Percentiles rank a stretch among this genome's conserved stretches.
phyloP scores from a whole-genome alignment of 2,888 invertebrate genomes.

The Drosophila lacicola region DNA sequence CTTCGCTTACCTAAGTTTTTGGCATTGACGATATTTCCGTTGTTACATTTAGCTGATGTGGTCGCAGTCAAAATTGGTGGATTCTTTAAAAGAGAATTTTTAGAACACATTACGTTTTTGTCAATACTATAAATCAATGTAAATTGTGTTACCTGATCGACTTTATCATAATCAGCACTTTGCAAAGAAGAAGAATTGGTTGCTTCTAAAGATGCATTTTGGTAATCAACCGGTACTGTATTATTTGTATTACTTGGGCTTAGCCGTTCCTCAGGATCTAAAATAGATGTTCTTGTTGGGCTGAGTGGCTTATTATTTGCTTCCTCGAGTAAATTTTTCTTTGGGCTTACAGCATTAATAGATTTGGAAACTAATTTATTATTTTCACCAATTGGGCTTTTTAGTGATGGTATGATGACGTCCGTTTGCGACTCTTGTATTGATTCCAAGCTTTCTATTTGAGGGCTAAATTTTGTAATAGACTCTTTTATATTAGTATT shows the following conservation, averaged over 20 bases:
- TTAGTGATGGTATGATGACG: background rate
- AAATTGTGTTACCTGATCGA: background rate
- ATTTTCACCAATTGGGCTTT: background rate
- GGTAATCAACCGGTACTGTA: background rate
- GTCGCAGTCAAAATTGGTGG: background rate
- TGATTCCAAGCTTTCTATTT: background rate
- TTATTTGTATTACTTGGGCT: background rate
- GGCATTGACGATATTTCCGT: too few relatives aligned
- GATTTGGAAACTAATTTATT: too few relatives aligned
- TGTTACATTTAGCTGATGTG: background rate
- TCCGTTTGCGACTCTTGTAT: background rate
- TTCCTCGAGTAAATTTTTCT: background rate
- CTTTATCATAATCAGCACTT: background rate
- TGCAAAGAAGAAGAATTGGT: background rate
- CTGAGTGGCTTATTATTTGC: background rate
- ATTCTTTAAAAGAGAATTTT: background rate
- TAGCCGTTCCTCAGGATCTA: background rate
- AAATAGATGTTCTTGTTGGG: background rate
- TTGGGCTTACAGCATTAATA: background rate
- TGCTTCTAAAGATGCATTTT: background rate
- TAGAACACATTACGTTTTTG: background rate
- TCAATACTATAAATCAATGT: accelerated
- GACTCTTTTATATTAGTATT: background rate
- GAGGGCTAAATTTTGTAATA: background rate
- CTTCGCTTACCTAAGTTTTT: background rate